Percentiles rank a stretch among this genome's conserved stretches.
phyloP scores from a whole-genome alignment of 1,140 invertebrate species.

The Stenopsyche tienmushanensis region DNA sequence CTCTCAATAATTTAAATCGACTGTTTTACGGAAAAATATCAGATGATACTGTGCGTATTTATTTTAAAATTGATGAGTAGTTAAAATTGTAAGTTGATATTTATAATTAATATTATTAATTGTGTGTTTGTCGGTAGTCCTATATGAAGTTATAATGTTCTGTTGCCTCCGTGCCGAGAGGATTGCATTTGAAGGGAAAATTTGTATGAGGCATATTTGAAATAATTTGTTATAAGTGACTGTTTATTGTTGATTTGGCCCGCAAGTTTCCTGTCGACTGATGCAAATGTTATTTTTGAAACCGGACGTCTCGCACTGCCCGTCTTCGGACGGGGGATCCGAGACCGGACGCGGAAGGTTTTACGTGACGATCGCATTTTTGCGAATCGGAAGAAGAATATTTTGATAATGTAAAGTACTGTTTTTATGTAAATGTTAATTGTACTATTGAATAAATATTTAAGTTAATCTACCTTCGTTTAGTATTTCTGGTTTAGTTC shows the following conservation, averaged over 20 bases:
- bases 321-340: too few relatives aligned
- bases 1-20: not conserved
- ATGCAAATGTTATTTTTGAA: constrained; percentile 7
- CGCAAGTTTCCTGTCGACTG: constrained; percentile 2
- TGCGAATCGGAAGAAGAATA: too few relatives aligned
- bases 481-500: constrained; percentile 2
- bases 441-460: not conserved
- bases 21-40: constrained; percentile 5
- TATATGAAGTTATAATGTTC: constrained; percentile 12
- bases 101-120: constrained; percentile 2
- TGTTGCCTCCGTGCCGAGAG: constrained; percentile 5
- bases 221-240: not conserved
- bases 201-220: constrained; percentile 4
- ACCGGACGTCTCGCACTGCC: too few relatives aligned
- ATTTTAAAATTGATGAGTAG: not conserved
- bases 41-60: constrained; percentile 13
- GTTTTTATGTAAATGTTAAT: too few relatives aligned
- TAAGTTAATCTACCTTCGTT: not conserved
- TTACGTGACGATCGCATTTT: too few relatives aligned
- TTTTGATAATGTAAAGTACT: too few relatives aligned
- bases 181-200: too few relatives aligned
- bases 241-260: too few relatives aligned
- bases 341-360: too few relatives aligned
- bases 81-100: constrained; percentile 5
- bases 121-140: constrained; percentile 24